These are phyloP conservation scores for Axinella damicornis DNA, from an alignment of 37 sponge, comb jelly and placozoan genomes.

Conservation along the genomic window DNA sequence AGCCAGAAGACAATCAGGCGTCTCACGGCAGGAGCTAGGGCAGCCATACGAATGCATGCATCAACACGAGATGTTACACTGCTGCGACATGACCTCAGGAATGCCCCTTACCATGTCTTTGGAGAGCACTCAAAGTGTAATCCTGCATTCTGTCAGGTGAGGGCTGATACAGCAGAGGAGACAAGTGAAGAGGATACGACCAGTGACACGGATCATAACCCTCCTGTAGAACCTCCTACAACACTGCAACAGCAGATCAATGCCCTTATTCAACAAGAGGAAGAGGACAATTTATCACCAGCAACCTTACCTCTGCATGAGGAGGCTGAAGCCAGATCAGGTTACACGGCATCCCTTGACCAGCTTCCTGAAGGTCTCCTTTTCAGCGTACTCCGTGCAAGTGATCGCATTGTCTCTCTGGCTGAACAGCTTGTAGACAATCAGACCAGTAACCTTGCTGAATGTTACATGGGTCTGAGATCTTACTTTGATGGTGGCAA, in stretches of 20 bases:
- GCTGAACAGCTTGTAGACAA: constrained; percentile 30
- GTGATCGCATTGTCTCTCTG: constrained; percentile 28
- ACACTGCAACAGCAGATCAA: too few species aligned
- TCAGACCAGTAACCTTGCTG: constrained; percentile 46
- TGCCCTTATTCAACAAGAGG: too few species aligned
- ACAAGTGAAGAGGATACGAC: background rate
- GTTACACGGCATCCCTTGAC: background rate
- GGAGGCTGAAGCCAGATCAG: constrained; percentile 5
- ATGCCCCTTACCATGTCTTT: constrained; percentile 41
- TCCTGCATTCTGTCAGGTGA: background rate
- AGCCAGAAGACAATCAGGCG: constrained; percentile 12
- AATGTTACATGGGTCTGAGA: constrained; percentile 31
- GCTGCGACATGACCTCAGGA: constrained; percentile 46
- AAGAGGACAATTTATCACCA: too few species aligned
- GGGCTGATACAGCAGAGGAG: background rate
- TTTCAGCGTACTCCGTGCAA: background rate
- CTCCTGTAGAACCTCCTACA: too few species aligned
- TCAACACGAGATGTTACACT: constrained; percentile 5
- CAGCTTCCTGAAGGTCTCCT: constrained; percentile 14
- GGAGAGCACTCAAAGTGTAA: constrained; percentile 38
- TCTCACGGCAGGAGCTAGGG: constrained; percentile 27
- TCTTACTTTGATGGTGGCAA: constrained; percentile 35
- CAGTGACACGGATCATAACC: too few species aligned
- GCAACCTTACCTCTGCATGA: background rate
- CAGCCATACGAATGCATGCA: constrained; percentile 34